Conservation (phyloP, 1,140 invertebrate genomes). For the Ceratina calcarata region DNA sequence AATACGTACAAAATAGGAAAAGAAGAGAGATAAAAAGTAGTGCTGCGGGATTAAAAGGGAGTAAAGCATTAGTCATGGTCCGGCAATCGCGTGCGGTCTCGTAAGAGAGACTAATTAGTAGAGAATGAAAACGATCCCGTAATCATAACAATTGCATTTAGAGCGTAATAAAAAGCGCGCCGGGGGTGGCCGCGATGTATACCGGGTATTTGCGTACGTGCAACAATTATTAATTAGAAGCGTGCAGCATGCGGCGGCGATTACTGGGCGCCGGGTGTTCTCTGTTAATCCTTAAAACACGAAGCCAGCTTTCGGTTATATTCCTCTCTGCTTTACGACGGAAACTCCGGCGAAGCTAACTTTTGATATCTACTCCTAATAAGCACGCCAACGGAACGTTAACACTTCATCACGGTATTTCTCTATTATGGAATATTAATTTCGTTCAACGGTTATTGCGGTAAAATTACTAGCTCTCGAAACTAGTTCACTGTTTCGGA, state of each 20-base stretch:
- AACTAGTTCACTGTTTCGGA: no score
- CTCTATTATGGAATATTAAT: no score
- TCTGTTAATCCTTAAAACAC: conserved; percentile 30
- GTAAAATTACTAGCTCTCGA: no score
- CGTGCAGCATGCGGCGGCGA: conserved; percentile 28
- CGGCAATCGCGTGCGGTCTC: background rate
- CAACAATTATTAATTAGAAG: conserved; percentile 41
- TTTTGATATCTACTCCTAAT: no score
- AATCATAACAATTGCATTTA: conserved; percentile 19
- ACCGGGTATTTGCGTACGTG: background rate
- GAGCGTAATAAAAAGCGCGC: conserved; percentile 16
- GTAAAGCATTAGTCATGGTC: background rate
- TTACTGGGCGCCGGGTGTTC: conserved; percentile 6
- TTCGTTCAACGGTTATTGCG: no score
- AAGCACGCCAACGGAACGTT: no score
- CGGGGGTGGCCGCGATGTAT: background rate
- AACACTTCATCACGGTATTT: no score
- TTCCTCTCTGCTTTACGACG: no score
- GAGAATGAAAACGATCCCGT: conserved; percentile 13
- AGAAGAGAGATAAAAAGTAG: background rate
- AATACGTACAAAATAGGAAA: no score
- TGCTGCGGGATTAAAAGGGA: background rate
- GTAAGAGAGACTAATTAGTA: conserved; percentile 7
- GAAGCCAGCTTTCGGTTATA: background rate
- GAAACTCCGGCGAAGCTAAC: no score